Evolutionary conservation across 2,113 vertebrate species (phyloP).

Genomic region (Vimba vimba): DNA sequence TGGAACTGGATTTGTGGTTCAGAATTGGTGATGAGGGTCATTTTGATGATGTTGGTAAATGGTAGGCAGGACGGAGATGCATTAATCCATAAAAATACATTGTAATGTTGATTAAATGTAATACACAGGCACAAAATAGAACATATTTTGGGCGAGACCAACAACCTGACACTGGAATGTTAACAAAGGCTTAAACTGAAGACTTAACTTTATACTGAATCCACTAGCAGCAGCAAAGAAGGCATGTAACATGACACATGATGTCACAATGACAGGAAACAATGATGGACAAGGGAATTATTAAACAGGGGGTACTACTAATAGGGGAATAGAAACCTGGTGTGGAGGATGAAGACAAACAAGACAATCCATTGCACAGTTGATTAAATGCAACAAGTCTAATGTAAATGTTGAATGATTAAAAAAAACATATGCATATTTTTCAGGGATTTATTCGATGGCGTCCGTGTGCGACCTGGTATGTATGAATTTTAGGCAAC

Average conservation of each 20-base stretch:
- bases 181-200: background rate
- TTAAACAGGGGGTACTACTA: background rate
- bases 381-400: background rate
- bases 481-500: background rate
- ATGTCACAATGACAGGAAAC: constrained; percentile 1
- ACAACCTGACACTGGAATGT: background rate
- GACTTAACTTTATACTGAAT: constrained; percentile 4
- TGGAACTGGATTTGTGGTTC: background rate
- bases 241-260: background rate
- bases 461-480: constrained; percentile 6
- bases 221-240: background rate
- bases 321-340: background rate
- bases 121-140: background rate
- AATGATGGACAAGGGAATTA: background rate
- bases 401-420: constrained; percentile 18
- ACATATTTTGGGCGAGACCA: background rate
- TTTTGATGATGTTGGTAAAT: background rate
- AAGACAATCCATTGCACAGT: background rate
- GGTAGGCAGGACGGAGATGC: background rate
- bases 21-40: background rate
- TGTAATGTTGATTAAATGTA: background rate
- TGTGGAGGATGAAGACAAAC: constrained; percentile 4
- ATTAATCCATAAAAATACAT: background rate
- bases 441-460: constrained; percentile 9
- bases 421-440: constrained; percentile 9